These are phyloP conservation scores for Pampus argenteus DNA, from an alignment of 2,797 vertebrate genomes.

Conservation along the genomic window DNA sequence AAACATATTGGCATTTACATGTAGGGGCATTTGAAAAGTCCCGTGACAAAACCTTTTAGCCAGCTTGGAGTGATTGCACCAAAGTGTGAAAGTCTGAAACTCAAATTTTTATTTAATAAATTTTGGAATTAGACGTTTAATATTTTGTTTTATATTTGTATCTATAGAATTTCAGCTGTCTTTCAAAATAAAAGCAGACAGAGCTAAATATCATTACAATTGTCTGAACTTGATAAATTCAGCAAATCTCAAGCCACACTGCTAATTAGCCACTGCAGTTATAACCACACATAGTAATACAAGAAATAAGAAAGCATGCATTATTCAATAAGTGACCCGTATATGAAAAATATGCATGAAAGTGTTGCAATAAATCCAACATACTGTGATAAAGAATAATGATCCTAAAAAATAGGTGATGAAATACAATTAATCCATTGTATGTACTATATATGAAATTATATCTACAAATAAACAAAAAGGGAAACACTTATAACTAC, in stretches of 20 bases:
- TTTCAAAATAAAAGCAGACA: not conserved
- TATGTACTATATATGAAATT: not conserved
- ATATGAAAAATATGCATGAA: not conserved
- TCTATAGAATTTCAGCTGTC: too few species aligned
- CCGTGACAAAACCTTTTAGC: not conserved
- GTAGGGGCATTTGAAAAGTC: not conserved
- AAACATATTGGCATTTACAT: constrained; percentile 14
- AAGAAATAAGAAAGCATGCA: not conserved
- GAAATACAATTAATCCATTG: not conserved
- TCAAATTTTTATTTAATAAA: not conserved
- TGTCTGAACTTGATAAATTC: not conserved
- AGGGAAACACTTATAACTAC: not conserved
- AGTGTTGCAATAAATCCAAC: not conserved
- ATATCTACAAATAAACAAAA: not conserved
- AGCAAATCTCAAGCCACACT: not conserved
- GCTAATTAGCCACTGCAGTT: not conserved
- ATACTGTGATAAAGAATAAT: not conserved
- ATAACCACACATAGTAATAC: not conserved
- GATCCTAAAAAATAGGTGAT: not conserved
- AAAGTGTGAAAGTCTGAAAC: not conserved
- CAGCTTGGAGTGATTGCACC: not conserved
- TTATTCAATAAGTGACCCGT: not conserved
- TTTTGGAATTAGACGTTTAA: not conserved
- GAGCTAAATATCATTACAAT: not conserved
- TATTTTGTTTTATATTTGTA: too few species aligned